Evolutionary conservation across 2,888 invertebrate species (phyloP), one percentile per base, ranked within the genome.

Genomic region (Perithous albicinctus): DNA sequence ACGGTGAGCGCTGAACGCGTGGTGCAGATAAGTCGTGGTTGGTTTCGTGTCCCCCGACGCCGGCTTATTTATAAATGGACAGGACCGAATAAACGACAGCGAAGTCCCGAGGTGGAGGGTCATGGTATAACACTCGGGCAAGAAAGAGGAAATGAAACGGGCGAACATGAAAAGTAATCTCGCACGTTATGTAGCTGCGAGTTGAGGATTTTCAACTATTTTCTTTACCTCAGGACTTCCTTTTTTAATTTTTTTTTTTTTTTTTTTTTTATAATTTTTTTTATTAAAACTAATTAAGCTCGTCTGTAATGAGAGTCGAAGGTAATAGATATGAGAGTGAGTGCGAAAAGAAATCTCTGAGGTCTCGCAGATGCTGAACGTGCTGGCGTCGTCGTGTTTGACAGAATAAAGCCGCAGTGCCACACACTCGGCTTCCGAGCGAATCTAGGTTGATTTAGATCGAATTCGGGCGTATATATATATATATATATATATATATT

Each of bases 381-480:
- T 46, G 48, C 20, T 61, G 51, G 48, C 76, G n/a, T n/a, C n/a
- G n/a, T 66, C 15, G 78, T 80, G 84, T 86, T 82, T 83, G 82
- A 85, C 80, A 61, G 70, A 63, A 46, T 69, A 38, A 72, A 76
- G 35, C 63, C 61, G 43, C 43, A 43, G 43, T 43, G n/a, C 56
- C 48, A 59, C 48, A 78, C 81, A 10, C 56, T 64, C 56, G 74
- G 51, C 63, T 76, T 78, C 54, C 78, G 67, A 35, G 75, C 73
- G 76, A 84, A 87, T 87, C 83, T 86, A 41, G 84, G 82, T 85
- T 88, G 85, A 87, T 87, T 87, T 85, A 85, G 80, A 87, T 87
- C 85, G 86, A 82, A 86, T 86, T 86, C 82, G 82, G 82, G 38
- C 20, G 12, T 59, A 51, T 26, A 8, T 18, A 7, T 48, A n/a